Conservation (phyloP, 2,113 vertebrate genomes). For the Stictonetta naevosa region DNA sequence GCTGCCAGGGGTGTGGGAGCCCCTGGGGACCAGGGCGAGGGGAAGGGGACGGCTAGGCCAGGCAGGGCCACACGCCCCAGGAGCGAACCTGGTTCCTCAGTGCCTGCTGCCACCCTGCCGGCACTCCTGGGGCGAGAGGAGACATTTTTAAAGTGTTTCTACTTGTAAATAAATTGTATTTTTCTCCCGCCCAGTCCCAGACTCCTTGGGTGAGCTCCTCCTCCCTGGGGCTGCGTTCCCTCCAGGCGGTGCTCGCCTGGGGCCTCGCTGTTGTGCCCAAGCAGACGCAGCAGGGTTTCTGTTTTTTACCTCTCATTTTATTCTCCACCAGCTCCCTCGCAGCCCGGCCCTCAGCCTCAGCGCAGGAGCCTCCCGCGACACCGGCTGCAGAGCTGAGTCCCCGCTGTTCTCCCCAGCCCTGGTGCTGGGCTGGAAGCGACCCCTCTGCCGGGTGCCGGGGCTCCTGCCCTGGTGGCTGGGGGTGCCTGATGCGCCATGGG, state of each 20-base stretch:
- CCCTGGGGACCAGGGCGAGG: not conserved
- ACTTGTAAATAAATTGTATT: slow-evolving; percentile 73
- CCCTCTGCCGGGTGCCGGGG: not conserved
- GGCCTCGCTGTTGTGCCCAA: not conserved
- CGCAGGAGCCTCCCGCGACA: not conserved
- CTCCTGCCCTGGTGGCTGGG: too few relatives aligned
- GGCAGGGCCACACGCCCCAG: not conserved
- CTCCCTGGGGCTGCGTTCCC: too few relatives aligned
- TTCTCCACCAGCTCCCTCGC: not conserved
- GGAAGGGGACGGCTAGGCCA: not conserved
- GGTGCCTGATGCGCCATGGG: too few relatives aligned
- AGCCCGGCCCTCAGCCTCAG: not conserved
- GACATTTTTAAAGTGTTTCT: slow-evolving; percentile 60
- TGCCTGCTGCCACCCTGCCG: not conserved
- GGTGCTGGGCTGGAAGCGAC: fast-evolving
- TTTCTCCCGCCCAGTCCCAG: slow-evolving; percentile 16
- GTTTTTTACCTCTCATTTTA: not conserved
- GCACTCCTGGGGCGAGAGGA: not conserved
- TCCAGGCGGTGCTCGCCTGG: too few relatives aligned
- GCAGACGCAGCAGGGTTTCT: too few relatives aligned
- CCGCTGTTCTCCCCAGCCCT: fast-evolving
- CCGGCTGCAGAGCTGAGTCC: not conserved
- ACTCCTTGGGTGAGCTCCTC: not conserved
- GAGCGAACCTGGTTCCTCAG: not conserved
- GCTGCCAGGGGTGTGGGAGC: not conserved